These are phyloP conservation scores for Clanis bilineata DNA, from an alignment of 2,888 invertebrate genomes.

Conservation along the genomic window DNA sequence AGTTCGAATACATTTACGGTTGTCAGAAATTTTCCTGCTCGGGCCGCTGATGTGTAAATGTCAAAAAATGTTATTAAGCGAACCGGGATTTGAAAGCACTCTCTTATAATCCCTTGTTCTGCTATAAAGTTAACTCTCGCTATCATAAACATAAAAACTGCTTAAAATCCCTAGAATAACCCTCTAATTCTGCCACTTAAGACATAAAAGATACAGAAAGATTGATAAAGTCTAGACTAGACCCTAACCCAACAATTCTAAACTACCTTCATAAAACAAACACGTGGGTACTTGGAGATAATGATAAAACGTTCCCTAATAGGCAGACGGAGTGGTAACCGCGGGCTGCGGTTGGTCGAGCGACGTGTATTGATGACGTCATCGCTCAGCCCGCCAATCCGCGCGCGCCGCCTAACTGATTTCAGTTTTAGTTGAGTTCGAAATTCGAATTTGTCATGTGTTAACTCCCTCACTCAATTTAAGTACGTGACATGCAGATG, in stretches of 20 bases:
- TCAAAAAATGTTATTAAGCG: too few relatives aligned
- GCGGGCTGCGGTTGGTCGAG: slow-evolving; percentile 58
- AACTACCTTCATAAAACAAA: slow-evolving; percentile 10
- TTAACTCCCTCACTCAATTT: slow-evolving; percentile 12
- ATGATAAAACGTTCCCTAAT: slow-evolving; percentile 9
- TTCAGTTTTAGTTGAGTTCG: slow-evolving; percentile 69
- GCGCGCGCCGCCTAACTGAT: slow-evolving; percentile 60
- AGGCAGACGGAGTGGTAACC: slow-evolving; percentile 7
- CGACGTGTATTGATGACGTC: slow-evolving; percentile 74
- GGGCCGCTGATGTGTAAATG: too few relatives aligned
- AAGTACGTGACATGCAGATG: not conserved
- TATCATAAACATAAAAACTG: too few relatives aligned
- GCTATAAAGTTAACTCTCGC: too few relatives aligned
- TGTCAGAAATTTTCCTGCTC: too few relatives aligned
- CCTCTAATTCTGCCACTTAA: too few relatives aligned
- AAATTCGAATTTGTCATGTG: slow-evolving; percentile 64
- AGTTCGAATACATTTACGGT: too few relatives aligned
- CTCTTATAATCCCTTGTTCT: too few relatives aligned
- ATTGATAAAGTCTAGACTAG: not conserved
- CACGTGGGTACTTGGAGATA: slow-evolving; percentile 9
- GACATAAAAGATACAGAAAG: not conserved
- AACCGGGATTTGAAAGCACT: too few relatives aligned
- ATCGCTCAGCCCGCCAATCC: slow-evolving; percentile 73
- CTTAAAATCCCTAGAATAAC: too few relatives aligned
- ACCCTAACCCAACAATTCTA: not conserved